Conservation (phyloP, 2,113 vertebrate species). For the Mystacornis crossleyi region DNA sequence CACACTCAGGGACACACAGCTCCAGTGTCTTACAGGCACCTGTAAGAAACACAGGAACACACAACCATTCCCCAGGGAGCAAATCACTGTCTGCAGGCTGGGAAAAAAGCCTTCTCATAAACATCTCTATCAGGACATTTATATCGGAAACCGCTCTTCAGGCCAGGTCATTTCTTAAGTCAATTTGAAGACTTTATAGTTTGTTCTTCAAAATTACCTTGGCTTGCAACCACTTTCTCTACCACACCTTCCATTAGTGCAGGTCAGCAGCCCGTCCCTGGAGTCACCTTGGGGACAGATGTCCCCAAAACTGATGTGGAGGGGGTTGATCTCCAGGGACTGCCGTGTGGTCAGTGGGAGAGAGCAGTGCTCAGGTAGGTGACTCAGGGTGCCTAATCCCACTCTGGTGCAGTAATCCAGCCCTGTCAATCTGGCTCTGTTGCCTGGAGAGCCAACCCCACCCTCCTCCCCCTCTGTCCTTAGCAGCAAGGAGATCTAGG, state of each 20-base stretch:
- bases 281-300: accelerated
- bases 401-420: background rate
- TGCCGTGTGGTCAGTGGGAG: background rate
- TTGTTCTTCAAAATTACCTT: background rate
- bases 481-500: slow-evolving; percentile 16
- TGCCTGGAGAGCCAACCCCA: background rate
- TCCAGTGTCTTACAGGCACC: background rate
- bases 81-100: background rate
- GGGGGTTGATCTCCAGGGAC: background rate
- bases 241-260: background rate
- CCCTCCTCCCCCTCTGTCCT: slow-evolving; percentile 1
- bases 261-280: background rate
- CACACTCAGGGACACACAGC: background rate
- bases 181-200: background rate
- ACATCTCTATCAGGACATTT: background rate
- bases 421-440: background rate
- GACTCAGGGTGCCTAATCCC: background rate
- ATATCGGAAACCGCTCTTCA: accelerated
- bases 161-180: background rate
- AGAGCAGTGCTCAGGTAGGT: background rate
- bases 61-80: background rate
- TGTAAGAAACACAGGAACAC: background rate
- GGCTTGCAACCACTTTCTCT: background rate
- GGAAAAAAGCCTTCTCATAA: accelerated
- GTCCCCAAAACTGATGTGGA: background rate